Evolutionary conservation across 1,140 invertebrate species (phyloP), one percentile per base, ranked within the genome.

Genomic region (Aethina tumida): DNA sequence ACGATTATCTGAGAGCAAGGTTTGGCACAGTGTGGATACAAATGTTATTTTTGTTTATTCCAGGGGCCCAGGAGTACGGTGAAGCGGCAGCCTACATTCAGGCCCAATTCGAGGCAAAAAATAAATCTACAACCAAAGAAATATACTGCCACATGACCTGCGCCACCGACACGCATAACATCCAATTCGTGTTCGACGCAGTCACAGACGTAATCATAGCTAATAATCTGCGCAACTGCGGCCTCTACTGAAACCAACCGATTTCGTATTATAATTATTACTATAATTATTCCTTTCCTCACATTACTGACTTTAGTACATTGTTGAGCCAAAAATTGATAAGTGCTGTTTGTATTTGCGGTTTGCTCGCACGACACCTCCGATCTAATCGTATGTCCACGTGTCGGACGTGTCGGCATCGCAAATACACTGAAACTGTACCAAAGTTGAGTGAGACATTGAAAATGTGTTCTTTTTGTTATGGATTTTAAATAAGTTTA

Each of bases 191-290:
- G 13, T 92, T 92, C 58, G 88, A 92, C 64, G 83, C 84, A 39
- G 86, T 92, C 38, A 90, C 88, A 36, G 88, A 92, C 68, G 85
- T 93, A 39, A 90, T 92, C 50, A 89, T 95, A 58, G 91, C 91
- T 59, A 88, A 90, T 58, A 94, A 92, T 67, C 70, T 95, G 30
- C 89, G 88, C 64, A 88, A 92, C 67, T 90, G 87, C 67, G 92
- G 91, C 35, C 72, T 70, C 43, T 68, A 68, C 55, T 70, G 58
- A 56, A 43, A n/a, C 36, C 17, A 31, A 26, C 10, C 22, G 15
- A 6, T n/a, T 14, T 9, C 31, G 8, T n/a, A 8, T 9, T 18
- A 33, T 18, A 18, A 18, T 8, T 33, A 18, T 9, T 14, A 20
- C 5, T 33, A 22, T 37, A 38, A 41, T 41, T 44, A 44, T 48